Percentiles rank a stretch among this genome's conserved stretches.
phyloP scores from a whole-genome alignment of 2,888 invertebrate species.

The Pyrocoelia pectoralis region DNA sequence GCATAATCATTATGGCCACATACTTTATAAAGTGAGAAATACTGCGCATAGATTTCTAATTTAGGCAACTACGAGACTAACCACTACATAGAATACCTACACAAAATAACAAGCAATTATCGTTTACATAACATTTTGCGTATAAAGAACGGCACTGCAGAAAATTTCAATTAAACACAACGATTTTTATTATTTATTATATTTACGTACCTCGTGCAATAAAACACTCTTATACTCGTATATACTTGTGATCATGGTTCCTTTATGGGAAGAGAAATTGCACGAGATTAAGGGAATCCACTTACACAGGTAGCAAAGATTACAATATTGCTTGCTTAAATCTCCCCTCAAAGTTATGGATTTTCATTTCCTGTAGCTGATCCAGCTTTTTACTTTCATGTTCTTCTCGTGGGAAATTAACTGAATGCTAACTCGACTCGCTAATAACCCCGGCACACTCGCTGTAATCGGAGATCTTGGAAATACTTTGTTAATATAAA shows the following conservation, averaged over 20 bases:
- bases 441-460: constrained; percentile 33
- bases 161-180: constrained; percentile 22
- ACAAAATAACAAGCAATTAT: too few species aligned
- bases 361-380: constrained; percentile 54
- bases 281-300: constrained; percentile 38
- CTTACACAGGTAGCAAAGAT: constrained; percentile 43
- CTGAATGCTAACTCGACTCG: constrained; percentile 43
- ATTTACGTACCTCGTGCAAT: constrained; percentile 24
- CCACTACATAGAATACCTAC: too few species aligned
- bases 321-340: constrained; percentile 45
- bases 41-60: too few species aligned
- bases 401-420: constrained; percentile 53
- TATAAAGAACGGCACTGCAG: not conserved
- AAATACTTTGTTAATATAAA: constrained; percentile 19
- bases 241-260: constrained; percentile 25
- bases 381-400: constrained; percentile 50
- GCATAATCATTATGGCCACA: too few species aligned
- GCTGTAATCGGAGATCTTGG: constrained; percentile 29
- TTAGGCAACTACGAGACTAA: too few species aligned
- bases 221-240: constrained; percentile 22
- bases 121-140: too few species aligned
- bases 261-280: constrained; percentile 34
- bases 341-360: constrained; percentile 52
- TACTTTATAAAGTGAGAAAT: too few species aligned
- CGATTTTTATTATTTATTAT: constrained; percentile 21